Conservation (phyloP, 2,113 vertebrate genomes). For the Syngnathus floridae region DNA sequence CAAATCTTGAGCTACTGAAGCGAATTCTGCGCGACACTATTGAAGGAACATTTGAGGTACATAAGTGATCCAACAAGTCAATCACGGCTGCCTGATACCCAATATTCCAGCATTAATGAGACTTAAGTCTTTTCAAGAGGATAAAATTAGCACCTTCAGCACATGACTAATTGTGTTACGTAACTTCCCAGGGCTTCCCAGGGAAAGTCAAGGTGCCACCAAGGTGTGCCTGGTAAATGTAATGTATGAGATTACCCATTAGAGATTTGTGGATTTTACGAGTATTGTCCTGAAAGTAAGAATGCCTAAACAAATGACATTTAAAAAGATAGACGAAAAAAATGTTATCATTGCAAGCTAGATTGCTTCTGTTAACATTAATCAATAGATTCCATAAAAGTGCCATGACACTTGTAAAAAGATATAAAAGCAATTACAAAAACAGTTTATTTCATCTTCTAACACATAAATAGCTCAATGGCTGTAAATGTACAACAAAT, state of each 20-base stretch:
- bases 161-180: conserved; percentile 63
- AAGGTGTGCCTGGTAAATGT: conserved; percentile 12
- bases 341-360: not conserved
- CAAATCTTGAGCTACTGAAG: not conserved
- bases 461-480: not conserved
- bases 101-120: conserved; percentile 58
- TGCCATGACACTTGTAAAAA: not conserved
- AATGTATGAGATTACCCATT: conserved; percentile 27
- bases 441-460: not conserved
- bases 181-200: conserved; percentile 50
- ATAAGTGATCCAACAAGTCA: conserved; percentile 46
- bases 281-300: not conserved
- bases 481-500: not conserved
- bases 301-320: not conserved
- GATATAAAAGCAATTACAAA: not conserved
- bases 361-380: not conserved
- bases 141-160: conserved; percentile 61
- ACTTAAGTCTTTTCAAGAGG: conserved; percentile 63
- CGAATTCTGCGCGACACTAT: not conserved
- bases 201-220: conserved; percentile 65
- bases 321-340: not conserved
- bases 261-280: conserved; percentile 3
- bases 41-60: conserved; percentile 17
- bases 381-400: not conserved
- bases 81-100: conserved; percentile 57